Evolutionary conservation across 30 jellyfish, hydroid and myxozoan genomes (phyloP), one percentile per base, ranked within the genome.

Genomic region (Aurelia sp.): DNA sequence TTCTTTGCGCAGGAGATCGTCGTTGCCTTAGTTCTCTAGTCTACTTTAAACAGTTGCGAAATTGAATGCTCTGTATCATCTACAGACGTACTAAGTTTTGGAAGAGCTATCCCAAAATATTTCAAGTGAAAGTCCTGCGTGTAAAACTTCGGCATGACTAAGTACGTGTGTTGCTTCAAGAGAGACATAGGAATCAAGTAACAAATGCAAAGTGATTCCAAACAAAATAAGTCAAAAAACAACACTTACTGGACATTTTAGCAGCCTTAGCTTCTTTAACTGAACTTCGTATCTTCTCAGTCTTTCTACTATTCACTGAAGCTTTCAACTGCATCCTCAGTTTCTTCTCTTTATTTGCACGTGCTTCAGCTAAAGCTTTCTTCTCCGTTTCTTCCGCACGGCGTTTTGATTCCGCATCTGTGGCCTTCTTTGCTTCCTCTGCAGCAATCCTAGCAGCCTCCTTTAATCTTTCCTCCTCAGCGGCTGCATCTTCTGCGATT

Each of bases 211-310:
- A 37, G 10, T 37, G 11, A 37, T 37, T 37, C 50, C 50, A 37
- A 37, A 37, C 50, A 37, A 37, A 37, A n/a, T n/a, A n/a, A n/a
- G n/a, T n/a, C n/a, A 44, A 44, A 12, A 9, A 1, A 16, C 13
- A 44, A 7, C 3, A 7, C 55, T 53, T 79, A 92, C 98, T 97
- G 57, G 90, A 77, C 77, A 92, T 86, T 72, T 92, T 81, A 44
- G 98, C 88, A 44, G 81, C 98, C 62, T 86, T 87, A 2, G 98
- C 97, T 48, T 92, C 98, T 21, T 64, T 81, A 23, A 92, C 68
- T 10, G 95, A 82, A 62, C 69, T 86, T 37, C 81, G 85, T 6
- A 92, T 80, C 73, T 61, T 80, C 35, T 86, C 91, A 13, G 78
- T 57, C 48, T 86, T 75, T 6, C 96, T 75, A 23, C 78, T 53